Conservation (phyloP, 2,888 invertebrate genomes). For the Lithophane leautieri region DNA sequence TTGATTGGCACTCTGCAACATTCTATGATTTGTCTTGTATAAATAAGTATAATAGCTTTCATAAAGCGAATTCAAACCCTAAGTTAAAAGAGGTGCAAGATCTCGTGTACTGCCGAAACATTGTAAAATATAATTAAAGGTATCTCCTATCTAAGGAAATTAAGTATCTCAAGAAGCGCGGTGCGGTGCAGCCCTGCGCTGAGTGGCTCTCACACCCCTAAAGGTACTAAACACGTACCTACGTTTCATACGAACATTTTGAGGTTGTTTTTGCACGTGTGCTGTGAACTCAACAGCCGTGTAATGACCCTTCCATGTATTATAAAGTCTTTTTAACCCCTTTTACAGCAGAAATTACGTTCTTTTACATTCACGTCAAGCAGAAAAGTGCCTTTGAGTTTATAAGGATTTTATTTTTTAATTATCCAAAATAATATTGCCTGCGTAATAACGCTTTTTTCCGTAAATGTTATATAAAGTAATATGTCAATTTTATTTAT, state of each 20-base stretch:
- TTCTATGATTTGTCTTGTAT: not conserved
- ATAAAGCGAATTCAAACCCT: conserved; percentile 1
- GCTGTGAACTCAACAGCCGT: conserved; percentile 85
- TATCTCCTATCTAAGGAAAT: conserved; percentile 59
- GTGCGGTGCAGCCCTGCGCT: conserved; percentile 47
- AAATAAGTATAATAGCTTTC: not conserved
- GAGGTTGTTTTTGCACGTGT: conserved; percentile 83
- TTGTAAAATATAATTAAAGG: conserved; percentile 20
- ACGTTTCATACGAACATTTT: conserved; percentile 71
- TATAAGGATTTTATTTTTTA: conserved; percentile 72
- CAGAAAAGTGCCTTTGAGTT: conserved; percentile 82
- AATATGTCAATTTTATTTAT: conserved; percentile 23
- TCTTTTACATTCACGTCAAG: conserved; percentile 81
- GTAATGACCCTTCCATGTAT: conserved; percentile 85
- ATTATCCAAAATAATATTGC: conserved; percentile 60
- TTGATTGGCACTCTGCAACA: not conserved
- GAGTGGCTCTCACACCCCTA: conserved; percentile 63
- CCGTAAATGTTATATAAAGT: conserved; percentile 1
- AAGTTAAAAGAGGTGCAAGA: conserved; percentile 21
- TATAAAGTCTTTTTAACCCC: conserved; percentile 84
- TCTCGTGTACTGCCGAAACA: conserved; percentile 38
- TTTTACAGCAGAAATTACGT: conserved; percentile 83
- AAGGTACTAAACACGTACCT: conserved; percentile 63
- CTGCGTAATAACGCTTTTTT: conserved; percentile 21
- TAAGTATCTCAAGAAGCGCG: conserved; percentile 60